Evolutionary conservation across 2,797 vertebrate species (phyloP).

Genomic region (Phoebastria nigripes): DNA sequence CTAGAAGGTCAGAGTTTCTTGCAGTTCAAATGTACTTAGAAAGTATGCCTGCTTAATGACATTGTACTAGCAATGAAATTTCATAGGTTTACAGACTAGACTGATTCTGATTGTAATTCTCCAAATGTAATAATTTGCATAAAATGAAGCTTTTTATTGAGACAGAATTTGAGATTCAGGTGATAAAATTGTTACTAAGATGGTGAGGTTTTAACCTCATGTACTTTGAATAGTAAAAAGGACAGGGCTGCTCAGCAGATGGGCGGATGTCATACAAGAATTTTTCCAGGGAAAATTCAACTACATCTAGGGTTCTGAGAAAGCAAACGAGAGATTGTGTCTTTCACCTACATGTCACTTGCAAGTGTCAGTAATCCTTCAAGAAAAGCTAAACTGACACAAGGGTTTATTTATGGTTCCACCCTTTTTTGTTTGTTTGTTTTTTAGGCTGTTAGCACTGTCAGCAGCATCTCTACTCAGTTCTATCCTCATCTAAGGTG

Average conservation of each 20-base stretch:
- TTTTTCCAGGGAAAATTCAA: not conserved
- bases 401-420: not conserved
- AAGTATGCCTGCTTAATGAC: not conserved
- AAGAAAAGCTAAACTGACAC: not conserved
- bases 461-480: not conserved
- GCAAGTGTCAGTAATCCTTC: not conserved
- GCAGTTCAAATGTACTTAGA: not conserved
- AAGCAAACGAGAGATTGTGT: not conserved
- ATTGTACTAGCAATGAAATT: not conserved
- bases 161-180: not conserved
- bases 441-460: not conserved
- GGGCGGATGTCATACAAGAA: not conserved
- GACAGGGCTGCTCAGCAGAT: not conserved
- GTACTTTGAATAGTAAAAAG: not conserved
- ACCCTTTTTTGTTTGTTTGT: not conserved
- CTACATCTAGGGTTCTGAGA: not conserved
- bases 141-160: not conserved
- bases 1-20: not conserved
- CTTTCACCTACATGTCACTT: not conserved
- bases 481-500: not conserved
- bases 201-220: not conserved
- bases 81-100: not conserved
- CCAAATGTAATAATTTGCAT: not conserved
- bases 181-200: not conserved
- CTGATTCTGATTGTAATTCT: not conserved